These are phyloP conservation scores for Riparia riparia DNA, from an alignment of 2,113 vertebrate species.

Conservation along the genomic window DNA sequence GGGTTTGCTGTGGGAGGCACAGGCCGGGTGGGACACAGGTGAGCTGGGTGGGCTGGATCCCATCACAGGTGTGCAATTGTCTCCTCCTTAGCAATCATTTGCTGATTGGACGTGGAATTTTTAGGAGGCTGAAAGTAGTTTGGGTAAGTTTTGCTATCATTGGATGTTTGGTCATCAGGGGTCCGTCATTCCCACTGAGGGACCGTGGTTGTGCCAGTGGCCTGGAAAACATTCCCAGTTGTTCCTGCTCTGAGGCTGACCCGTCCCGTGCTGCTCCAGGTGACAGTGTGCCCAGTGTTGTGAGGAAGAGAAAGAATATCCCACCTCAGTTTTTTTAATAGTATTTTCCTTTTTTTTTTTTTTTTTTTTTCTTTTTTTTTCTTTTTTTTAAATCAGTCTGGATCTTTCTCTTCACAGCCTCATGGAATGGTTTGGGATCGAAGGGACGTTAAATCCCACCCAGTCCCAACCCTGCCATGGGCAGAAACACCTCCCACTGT, in stretches of 20 bases:
- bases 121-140: neutral
- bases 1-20: neutral
- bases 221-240: neutral
- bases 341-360: neutral
- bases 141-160: neutral
- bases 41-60: neutral
- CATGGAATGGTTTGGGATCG: neutral
- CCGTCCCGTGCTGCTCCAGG: neutral
- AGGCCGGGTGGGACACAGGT: neutral
- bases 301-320: neutral
- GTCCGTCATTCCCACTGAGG: accelerated
- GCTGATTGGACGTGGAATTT: neutral
- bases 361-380: neutral
- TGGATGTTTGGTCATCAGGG: neutral
- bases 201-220: accelerated
- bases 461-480: accelerated
- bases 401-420: neutral
- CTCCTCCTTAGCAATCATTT: neutral
- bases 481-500: neutral
- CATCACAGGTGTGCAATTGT: neutral
- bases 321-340: neutral
- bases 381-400: neutral
- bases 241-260: neutral
- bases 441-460: neutral
- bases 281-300: neutral